phyloP scores from a whole-genome alignment of 2,113 vertebrate genomes.

The Chamaetylas fuelleborni region DNA sequence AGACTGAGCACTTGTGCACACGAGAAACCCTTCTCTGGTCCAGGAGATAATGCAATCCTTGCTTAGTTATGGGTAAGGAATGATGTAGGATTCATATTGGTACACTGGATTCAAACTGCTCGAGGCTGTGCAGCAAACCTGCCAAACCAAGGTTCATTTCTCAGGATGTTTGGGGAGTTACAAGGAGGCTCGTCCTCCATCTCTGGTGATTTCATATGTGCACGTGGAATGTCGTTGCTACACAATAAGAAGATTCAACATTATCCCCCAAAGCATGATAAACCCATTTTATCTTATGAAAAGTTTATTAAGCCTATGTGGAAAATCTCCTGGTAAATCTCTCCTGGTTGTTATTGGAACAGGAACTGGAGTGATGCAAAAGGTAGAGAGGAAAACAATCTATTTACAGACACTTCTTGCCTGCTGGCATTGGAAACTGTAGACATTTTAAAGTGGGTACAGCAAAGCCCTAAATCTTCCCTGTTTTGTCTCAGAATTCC shows the following conservation, averaged over 20 bases:
- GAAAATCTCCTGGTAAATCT: slow-evolving; percentile 18
- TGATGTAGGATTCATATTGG: not conserved
- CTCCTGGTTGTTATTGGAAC: slow-evolving; percentile 14
- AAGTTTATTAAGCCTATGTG: not conserved
- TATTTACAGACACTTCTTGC: not conserved
- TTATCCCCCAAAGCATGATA: not conserved
- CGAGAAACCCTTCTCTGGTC: not conserved
- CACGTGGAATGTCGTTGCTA: not conserved
- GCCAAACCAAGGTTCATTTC: not conserved
- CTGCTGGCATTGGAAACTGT: not conserved
- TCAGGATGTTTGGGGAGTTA: not conserved
- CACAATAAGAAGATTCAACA: not conserved
- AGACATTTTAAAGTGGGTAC: not conserved
- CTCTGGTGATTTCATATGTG: not conserved
- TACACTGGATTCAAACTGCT: not conserved
- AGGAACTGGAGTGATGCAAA: not conserved
- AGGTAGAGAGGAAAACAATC: not conserved
- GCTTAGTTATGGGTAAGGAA: not conserved
- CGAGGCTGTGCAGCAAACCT: not conserved
- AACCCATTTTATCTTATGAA: not conserved
- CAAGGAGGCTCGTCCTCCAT: not conserved
- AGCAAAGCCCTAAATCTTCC: not conserved
- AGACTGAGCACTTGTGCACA: not conserved
- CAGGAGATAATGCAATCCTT: not conserved
- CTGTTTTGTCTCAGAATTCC: not conserved